Conservation (phyloP, 1,140 invertebrate species). For the Papilio dardanus region DNA sequence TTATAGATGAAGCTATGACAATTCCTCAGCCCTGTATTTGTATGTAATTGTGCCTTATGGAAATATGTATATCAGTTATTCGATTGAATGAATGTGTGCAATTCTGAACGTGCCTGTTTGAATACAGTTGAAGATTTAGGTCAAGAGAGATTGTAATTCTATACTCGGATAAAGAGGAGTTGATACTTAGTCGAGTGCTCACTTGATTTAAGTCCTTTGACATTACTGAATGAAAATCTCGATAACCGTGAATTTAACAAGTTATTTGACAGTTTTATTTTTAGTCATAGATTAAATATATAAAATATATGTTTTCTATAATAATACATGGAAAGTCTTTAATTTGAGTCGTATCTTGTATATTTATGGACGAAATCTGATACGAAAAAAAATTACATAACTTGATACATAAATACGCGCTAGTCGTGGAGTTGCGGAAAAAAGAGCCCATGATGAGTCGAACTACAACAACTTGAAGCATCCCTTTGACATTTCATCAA, state of each 20-base stretch:
- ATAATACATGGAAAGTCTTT: no score
- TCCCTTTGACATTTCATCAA: not conserved
- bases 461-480: no score
- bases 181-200: not conserved
- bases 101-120: not conserved
- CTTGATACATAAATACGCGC: not conserved
- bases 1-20: no score
- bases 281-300: no score
- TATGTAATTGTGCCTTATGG: not conserved
- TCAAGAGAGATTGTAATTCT: conserved; percentile 18
- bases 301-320: no score
- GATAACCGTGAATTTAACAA: not conserved
- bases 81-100: not conserved
- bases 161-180: conserved; percentile 2
- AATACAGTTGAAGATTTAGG: not conserved
- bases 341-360: not conserved
- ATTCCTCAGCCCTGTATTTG: not conserved
- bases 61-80: not conserved
- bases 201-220: not conserved
- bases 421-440: no score
- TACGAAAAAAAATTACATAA: not conserved
- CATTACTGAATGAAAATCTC: not conserved
- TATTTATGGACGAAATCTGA: not conserved
- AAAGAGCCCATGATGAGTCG: no score
- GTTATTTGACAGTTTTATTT: not conserved